These are phyloP conservation scores for Urosaurus nigricauda DNA, from an alignment of 2,797 vertebrate species.

Conservation along the genomic window DNA sequence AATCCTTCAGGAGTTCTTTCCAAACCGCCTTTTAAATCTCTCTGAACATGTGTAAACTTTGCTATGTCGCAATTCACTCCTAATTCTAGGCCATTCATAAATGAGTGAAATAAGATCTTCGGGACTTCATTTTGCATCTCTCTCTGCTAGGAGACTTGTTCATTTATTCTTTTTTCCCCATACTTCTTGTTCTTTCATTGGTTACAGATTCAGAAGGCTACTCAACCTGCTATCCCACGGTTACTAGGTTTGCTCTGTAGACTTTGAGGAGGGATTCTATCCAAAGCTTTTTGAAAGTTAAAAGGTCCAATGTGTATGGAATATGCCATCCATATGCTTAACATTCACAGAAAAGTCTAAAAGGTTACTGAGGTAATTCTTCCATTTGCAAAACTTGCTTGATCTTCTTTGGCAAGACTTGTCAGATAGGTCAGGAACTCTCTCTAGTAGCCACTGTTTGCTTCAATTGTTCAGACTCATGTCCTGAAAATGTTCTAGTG, in stretches of 20 bases:
- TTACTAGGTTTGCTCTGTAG: not conserved
- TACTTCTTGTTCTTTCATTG: too few relatives aligned
- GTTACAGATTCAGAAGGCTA: not conserved
- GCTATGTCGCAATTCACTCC: not conserved
- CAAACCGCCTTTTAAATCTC: not conserved
- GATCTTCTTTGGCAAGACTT: not conserved
- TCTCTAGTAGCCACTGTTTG: not conserved
- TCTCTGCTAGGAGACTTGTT: too few relatives aligned
- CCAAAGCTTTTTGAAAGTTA: too few relatives aligned
- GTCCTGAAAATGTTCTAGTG: too few relatives aligned
- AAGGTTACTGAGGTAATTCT: not conserved
- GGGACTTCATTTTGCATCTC: too few relatives aligned
- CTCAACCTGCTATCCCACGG: not conserved
- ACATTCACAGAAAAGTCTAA: not conserved
- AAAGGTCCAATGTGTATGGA: not conserved
- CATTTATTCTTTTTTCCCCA: too few relatives aligned
- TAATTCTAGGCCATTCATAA: too few relatives aligned
- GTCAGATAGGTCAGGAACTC: not conserved
- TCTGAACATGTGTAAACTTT: not conserved
- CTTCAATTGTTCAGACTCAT: too few relatives aligned
- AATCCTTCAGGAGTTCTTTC: not conserved
- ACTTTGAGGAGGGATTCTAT: too few relatives aligned
- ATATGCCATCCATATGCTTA: not conserved
- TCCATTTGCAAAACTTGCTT: not conserved
- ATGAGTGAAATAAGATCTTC: too few relatives aligned